Conservation (phyloP, 2,797 vertebrate genomes). For the Myripristis jacobus region DNA sequence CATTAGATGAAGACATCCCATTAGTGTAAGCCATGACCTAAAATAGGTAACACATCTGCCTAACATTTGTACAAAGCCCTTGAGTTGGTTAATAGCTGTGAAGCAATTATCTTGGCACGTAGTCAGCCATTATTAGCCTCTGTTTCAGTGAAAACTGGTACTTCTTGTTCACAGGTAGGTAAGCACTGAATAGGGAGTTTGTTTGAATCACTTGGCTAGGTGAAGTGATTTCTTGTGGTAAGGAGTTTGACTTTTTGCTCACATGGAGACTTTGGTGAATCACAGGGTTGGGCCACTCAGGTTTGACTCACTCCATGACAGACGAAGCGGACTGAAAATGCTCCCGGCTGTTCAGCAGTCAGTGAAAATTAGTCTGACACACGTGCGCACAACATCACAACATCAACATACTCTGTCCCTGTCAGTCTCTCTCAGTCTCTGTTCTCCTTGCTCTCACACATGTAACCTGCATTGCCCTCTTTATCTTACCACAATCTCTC, state of each 20-base stretch:
- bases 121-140: not conserved
- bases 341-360: conserved; percentile 55
- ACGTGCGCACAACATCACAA: conserved; percentile 40
- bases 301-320: conserved; percentile 52
- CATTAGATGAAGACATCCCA: no score
- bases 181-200: conserved; percentile 37
- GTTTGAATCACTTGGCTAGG: conserved; percentile 44
- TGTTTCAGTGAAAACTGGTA: conserved; percentile 45
- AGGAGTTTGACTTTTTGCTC: conserved; percentile 52
- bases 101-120: not conserved
- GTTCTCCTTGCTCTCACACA: conserved; percentile 21
- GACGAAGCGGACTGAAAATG: conserved; percentile 56
- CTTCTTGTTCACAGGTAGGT: conserved; percentile 42
- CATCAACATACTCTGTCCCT: conserved; percentile 15
- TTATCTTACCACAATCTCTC: conserved; percentile 53
- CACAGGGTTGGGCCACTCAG: conserved; percentile 54
- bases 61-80: not conserved
- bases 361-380: conserved; percentile 63
- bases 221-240: conserved; percentile 30
- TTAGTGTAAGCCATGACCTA: no score
- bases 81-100: no score
- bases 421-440: no score
- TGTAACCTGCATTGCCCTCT: conserved; percentile 52
- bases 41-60: not conserved
- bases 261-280: conserved; percentile 54